These are phyloP conservation scores for Eupeodes corollae DNA, from an alignment of 1,140 invertebrate species.

Conservation along the genomic window DNA sequence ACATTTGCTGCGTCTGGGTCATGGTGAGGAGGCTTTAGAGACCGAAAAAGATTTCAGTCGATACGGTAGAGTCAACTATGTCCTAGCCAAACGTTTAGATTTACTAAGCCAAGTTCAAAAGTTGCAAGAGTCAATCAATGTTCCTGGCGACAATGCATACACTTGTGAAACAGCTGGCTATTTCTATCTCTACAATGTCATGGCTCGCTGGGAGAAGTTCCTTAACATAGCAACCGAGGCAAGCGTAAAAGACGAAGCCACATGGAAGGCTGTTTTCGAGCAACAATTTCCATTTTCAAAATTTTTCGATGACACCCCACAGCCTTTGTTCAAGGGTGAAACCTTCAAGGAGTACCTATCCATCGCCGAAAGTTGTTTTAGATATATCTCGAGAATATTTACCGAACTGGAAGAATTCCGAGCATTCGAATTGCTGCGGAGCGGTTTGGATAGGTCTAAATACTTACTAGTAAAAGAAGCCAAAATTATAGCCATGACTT, in stretches of 20 bases:
- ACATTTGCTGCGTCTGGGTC: conserved; percentile 96
- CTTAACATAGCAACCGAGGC: conserved; percentile 28
- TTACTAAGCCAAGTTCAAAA: conserved; percentile 81
- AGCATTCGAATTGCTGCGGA: conserved; percentile 92
- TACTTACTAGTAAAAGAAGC: conserved; percentile 97
- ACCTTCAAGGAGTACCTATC: conserved; percentile 79
- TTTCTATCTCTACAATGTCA: conserved; percentile 68
- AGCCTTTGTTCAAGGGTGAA: conserved; percentile 78
- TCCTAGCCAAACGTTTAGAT: conserved; percentile 85
- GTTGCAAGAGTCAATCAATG: conserved; percentile 74
- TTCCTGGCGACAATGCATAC: conserved; percentile 79
- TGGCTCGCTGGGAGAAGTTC: conserved; percentile 83
- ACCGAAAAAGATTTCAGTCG: conserved; percentile 98
- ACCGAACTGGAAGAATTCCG: conserved; percentile 95
- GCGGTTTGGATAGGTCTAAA: conserved; percentile 87
- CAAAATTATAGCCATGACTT: conserved; percentile 99
- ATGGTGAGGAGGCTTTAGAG: conserved; percentile 96
- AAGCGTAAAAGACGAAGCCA: conserved; percentile 5
- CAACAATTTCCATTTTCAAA: conserved; percentile 85
- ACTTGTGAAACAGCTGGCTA: conserved; percentile 97
- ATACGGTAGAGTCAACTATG: conserved; percentile 98
- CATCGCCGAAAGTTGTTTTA: conserved; percentile 86
- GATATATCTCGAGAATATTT: conserved; percentile 92
- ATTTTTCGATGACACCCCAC: conserved; percentile 86
- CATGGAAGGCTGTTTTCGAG: conserved; percentile 36